Evolutionary conservation across 2,113 vertebrate genomes (phyloP), one percentile per base, ranked within the genome.

Genomic region (Chelonoidis abingdonii): DNA sequence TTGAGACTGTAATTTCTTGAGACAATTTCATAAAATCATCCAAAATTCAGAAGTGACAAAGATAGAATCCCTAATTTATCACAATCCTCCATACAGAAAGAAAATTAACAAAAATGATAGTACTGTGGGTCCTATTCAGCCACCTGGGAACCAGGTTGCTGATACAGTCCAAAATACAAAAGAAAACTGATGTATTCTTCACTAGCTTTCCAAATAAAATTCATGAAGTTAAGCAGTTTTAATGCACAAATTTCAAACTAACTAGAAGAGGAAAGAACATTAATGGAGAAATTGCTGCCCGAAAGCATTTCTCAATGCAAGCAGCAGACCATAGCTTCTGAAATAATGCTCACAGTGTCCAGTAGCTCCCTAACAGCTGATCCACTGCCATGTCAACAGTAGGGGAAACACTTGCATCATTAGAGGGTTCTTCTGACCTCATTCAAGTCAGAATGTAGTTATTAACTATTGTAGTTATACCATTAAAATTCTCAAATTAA

Each of bases 381-480:
- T 92, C 59, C 54, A 5, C 92, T 93, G 57, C 90, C 49, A 3
- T 47, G 35, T 65, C 21, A 1, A 24, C 41, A 54, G 83, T 38
- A 41, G 59, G 59, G 79, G 90, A 88, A 94, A 89, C 35, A 52
- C 82, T 89, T 94, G 52, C 12, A 50, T 93, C 83, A 78, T 88
- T 83, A 35, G 84, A 31, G 27, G 86, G 54, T 62, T 56, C 69
- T 95, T 93, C 95, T 91, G 27, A n/a, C 93, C 87, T 91, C 88
- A 84, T 95, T 93, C 89, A 83, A 3, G 86, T 95, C 44, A 44
- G 6, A 44, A 44, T 44, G 44, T 44, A 44, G 44, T 44, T 44
- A 44, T 95, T 93, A 92, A 1, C 92, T 89, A 0, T 94, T 56
- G 5, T 16, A 89, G 52, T 78, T 94, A 86, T 94, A 69, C 83